phyloP scores from a whole-genome alignment of 2,888 invertebrate species.

The Andrena hattorfiana region DNA sequence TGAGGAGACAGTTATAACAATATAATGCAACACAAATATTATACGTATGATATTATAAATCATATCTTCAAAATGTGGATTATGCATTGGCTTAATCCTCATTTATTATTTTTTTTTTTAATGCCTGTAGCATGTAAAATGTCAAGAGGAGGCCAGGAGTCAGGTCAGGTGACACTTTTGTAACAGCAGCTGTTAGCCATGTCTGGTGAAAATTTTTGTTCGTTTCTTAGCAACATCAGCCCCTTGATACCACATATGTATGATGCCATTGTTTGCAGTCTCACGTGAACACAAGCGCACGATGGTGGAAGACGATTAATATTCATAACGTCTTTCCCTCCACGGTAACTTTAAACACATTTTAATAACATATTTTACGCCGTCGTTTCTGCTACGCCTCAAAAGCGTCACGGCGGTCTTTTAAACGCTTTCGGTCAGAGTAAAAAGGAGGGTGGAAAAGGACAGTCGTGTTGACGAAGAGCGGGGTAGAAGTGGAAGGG shows the following conservation, averaged over 20 bases:
- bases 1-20: no score
- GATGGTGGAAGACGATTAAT: conserved; percentile 67
- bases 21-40: no score
- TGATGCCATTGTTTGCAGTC: conserved; percentile 38
- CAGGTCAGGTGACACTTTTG: neutral
- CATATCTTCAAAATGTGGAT: no score
- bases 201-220: neutral
- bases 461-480: conserved; percentile 10
- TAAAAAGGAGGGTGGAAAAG: conserved; percentile 17
- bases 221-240: conserved; percentile 45
- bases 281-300: neutral
- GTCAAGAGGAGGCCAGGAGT: neutral
- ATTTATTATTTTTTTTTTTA: no score
- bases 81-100: no score
- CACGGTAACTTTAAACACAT: conserved; percentile 71
- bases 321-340: conserved; percentile 76
- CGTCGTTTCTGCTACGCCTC: conserved; percentile 50
- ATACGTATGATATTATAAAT: no score
- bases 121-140: neutral
- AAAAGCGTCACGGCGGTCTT: conserved; percentile 54
- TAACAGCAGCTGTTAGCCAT: neutral
- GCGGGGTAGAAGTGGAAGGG: neutral
- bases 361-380: conserved; percentile 78
- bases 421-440: conserved; percentile 30
- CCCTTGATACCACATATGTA: conserved; percentile 38